Evolutionary conservation across 1,140 invertebrate species (phyloP), one percentile per base, ranked within the genome.

Genomic region (Drosophila pectinifera): DNA sequence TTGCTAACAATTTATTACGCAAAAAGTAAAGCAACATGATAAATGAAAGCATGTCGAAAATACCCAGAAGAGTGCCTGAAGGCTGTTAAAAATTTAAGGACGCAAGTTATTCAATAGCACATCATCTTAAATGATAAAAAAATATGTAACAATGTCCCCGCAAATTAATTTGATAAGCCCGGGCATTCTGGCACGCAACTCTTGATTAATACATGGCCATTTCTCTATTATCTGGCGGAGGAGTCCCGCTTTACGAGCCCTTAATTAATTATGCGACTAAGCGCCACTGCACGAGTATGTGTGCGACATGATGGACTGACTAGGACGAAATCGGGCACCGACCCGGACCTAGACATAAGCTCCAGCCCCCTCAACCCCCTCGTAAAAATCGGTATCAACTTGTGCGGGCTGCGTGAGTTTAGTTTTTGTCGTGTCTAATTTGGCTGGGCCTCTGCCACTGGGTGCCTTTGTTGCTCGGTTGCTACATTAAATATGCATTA

Each of bases 401-500:
- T 59, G 83, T 88, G 65, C 83, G 31, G 45, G 56, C 59, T 83
- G 67, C 83, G 80, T 80, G 83, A 53, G 63, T 62, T 62, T 70
- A 78, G 73, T 78, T 78, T 54, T 62, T 45, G 41, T 58, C 59
- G 73, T 63, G 61, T 58, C 59, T 63, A 67, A 62, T 67, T 78
- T 73, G 56, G 46, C 73, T 72, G 56, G 46, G 59, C 54, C 38
- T 56, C 34, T 14, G 64, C 55, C 31, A 42, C 65, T 31, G 65
- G 34, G 24, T 55, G 49, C 16, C 54, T 54, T 72, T 73, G 58
- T 65, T 49, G 65, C 41, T 49, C 43, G 61, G 69, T n/a, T n/a
- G n/a, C 75, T 68, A 76, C 70, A 88, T 88, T 88, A 88, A 88
- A 79, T 89, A 88, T 88, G 83, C 83, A 88, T 88, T 88, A 83